Base-by-base conservation (phyloP, 2,888 invertebrate species). In the Parnassius glacialis region DNA sequence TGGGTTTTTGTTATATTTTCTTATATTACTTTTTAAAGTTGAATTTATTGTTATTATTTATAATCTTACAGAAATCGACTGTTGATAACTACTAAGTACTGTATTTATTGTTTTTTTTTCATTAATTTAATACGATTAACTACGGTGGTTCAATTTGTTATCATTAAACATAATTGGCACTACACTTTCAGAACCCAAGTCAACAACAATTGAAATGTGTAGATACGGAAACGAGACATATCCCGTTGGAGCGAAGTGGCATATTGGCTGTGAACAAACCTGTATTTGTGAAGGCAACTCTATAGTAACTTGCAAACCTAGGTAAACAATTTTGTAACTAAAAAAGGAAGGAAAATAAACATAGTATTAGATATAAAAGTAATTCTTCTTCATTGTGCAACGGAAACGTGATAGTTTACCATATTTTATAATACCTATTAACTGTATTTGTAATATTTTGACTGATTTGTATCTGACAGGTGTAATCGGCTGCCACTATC, bases 281-380 rank as follows among this genome's bases (percentile, higher is more conserved):
- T 98, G 97, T 76, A 89, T 93, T 51, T 98, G 97, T 74, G 94
- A 95, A 67, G 92, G 93, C 10, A 94, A 93, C 58, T 96, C 96
- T 42, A 85, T 94, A 65, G 92, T 96, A 66, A 93, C 94, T n/a
- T 96, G 96, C 73, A 93, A 93, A 64, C 94, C 95, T 9, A 93
- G 95, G 92, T 95, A 73, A 68, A 53, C 25, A 25, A 25, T 25
- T 25, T 25, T 25, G 0, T 3, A 5, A 25, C 25, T 5, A 3
- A 5, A 25, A 25, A 25, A 25, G 25, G 25, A 25, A 25, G 25
- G 25, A 3, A 25, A 5, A 25, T 25, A 25, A 25, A 25, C 25
- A 25, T 3, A 5, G 7, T 3, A 3, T 25, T 25, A 25, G 25
- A 5, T 3, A 3, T 25, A 25, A 3, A 25, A 3, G 25, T 25